Base-by-base conservation (phyloP, 30 jellyfish, hydroid and myxozoan species). In the Rhopilema esculentum region DNA sequence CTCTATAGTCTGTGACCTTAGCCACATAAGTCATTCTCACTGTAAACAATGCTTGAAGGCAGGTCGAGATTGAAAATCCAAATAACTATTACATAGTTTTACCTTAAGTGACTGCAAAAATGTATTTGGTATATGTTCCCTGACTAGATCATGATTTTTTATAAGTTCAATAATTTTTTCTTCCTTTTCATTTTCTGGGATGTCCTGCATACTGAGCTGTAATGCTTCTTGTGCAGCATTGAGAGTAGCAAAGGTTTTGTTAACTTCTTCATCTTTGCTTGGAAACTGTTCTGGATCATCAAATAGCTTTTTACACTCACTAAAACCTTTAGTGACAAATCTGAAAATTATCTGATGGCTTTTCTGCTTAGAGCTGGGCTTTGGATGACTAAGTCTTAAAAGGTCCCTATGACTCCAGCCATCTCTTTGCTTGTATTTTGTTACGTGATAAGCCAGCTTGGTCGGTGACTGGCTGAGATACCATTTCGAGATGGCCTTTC, bases 71-170 rank as follows among this genome's bases (percentile, higher is more conserved):
- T 40, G 57, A 40, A 40, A 2, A 40, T 12, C 9, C 57, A 40
- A 40, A 40, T n/a, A n/a, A n/a, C n/a, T n/a, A n/a, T 76, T n/a
- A 33, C 76, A 49, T 27, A 6, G 20, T 0, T 25, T 48, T 27
- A 87, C 95, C 90, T 75, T 66, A 16, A n/a, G 57, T 4, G 90
- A 71, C 40, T 30, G 48, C 30, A 89, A 71, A 67, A 79, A 80
- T 29, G 21, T 50, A 29, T 92, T 89, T 63, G 97, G 97, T 16
- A 89, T 27, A 27, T 89, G 97, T 26, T 89, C 97, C 25, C 97
- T 85, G 63, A 89, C 97, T 27, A 89, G 67, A 48, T 78, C 88
- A 74, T 68, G 64, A 20, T 29, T 57, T 28, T 67, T 40, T 25
- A 89, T 29, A 27, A 73, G 76, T 20, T 79, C 63, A 1, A 89